Conservation (phyloP, 1,140 invertebrate species). For the Holotrichia oblita region DNA sequence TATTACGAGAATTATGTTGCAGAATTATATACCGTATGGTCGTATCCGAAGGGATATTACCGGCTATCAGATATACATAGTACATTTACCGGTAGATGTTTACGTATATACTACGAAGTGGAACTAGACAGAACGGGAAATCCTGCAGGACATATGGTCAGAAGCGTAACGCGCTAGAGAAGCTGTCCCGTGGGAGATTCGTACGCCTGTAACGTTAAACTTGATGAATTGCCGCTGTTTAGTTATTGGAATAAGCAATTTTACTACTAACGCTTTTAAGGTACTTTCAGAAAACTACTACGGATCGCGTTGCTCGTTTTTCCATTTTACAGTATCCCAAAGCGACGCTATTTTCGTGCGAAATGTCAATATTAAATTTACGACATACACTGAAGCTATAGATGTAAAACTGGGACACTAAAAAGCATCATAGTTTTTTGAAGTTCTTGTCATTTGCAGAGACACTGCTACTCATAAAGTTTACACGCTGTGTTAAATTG, state of each 20-base stretch:
- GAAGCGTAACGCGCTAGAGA: constrained; percentile 5
- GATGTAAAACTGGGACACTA: background rate
- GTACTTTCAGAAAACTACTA: background rate
- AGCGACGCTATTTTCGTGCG: background rate
- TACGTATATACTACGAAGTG: background rate
- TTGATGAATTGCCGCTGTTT: constrained; percentile 17
- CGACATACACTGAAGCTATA: background rate
- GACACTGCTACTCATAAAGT: background rate
- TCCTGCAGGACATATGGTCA: constrained; percentile 27
- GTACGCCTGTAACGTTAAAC: constrained; percentile 3
- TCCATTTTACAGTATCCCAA: background rate
- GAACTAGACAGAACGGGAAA: constrained; percentile 3
- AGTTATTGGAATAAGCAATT: no score
- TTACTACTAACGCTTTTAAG: constrained; percentile 7
- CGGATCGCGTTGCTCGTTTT: background rate
- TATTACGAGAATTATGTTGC: background rate
- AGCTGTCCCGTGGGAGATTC: constrained; percentile 12
- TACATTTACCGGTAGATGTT: constrained; percentile 6
- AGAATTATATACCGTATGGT: constrained; percentile 13
- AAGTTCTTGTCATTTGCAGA: background rate
- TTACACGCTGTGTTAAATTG: no score
- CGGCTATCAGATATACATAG: background rate
- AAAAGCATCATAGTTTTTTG: background rate
- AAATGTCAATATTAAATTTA: background rate
- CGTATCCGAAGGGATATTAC: constrained; percentile 1